Evolutionary conservation across 2,888 invertebrate genomes (phyloP), one percentile per base, ranked within the genome.

Genomic region (Agrochola litura): DNA sequence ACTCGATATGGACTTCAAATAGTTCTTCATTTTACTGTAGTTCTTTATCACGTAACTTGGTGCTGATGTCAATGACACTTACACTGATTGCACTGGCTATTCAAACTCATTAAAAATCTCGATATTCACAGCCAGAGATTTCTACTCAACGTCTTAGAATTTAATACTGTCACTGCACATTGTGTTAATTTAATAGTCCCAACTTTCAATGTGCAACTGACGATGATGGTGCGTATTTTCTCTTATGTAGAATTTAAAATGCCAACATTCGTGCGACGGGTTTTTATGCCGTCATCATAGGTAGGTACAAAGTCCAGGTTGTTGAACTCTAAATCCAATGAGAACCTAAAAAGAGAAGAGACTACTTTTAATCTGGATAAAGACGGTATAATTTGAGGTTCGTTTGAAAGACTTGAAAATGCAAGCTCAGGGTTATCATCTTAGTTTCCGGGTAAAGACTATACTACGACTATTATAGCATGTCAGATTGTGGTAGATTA

Each of bases 1-100:
- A 56, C 86, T 82, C 61, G 80, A 52, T 75, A 89, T 77, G 84
- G 90, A 90, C 49, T 71, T 83, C 41, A 66, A 66, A 43, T 64
- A 76, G 41, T 76, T 79, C 37, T 63, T 76, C 74, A 81, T 86
- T n/a, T 63, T 22, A 43, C 14, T 60, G 25, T 12, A 19, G 14
- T 37, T 37, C 22, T 9, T n/a, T 67, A 41, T 22, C 46, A 41
- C 12, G 6, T 12, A 19, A 66, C 52, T 49, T 43, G 30, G 8
- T 12, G 1, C 6, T 37, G n/a, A 41, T n/a, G 14, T 19, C 12
- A 25, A 58, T 37, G 43, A 46, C 43, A 16, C 41, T 19, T 49
- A 64, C 52, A 68, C n/a, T 22, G 12, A 60, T 52, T 72, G 6
- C 61, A 30, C 22, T 58, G 19, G 12, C 30, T 54, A 54, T 72